Evolutionary conservation across 1,140 invertebrate species (phyloP).

Genomic region (Hyposmocoma kahamanoa): DNA sequence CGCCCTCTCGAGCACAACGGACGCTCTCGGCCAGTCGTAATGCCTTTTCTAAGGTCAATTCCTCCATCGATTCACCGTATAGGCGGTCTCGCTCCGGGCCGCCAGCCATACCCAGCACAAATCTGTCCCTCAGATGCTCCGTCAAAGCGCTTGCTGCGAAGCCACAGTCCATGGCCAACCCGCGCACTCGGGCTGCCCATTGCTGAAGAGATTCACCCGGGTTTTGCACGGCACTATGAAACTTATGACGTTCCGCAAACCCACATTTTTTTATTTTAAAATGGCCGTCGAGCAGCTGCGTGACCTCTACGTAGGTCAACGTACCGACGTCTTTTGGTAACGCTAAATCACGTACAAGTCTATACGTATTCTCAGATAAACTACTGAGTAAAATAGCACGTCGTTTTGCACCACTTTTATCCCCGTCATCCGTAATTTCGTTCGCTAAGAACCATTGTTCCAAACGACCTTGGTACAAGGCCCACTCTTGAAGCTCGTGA

Average conservation of each 20-base stretch:
- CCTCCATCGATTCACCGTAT: conserved; percentile 1
- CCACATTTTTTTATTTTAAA: neutral
- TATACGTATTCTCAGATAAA: conserved; percentile 3
- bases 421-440: no score
- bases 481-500: no score
- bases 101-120: neutral
- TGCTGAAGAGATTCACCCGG: neutral
- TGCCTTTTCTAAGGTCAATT: no score
- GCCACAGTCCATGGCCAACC: neutral
- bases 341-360: conserved; percentile 1
- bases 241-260: conserved; percentile 3
- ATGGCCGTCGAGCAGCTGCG: neutral
- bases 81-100: conserved; percentile 1
- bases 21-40: no score
- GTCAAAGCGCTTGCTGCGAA: neutral
- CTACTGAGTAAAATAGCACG: conserved; percentile 1
- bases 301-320: neutral
- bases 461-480: no score
- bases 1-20: neutral
- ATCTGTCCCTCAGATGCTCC: neutral
- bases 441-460: no score
- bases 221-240: neutral
- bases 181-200: conserved; percentile 4
- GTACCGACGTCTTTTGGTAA: neutral
- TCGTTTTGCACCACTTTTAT: no score